phyloP scores from a whole-genome alignment of 2,888 invertebrate species.

The Smittia aterrima region DNA sequence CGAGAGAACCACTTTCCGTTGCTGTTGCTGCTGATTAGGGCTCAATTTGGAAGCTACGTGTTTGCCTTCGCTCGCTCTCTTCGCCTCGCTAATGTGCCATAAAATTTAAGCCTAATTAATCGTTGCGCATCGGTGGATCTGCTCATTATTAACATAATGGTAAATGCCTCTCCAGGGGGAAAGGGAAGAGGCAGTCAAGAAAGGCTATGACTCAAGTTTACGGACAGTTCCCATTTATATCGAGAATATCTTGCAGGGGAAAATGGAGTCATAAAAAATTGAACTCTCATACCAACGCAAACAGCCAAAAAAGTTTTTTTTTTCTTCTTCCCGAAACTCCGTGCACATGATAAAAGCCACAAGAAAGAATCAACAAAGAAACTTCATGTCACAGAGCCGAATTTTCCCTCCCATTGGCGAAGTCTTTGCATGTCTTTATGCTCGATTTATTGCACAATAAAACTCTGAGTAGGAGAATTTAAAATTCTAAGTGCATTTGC shows the following conservation, averaged over 20 bases:
- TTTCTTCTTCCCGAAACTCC: no score
- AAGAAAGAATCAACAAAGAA: slow-evolving; percentile 36
- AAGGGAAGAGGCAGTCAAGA: not conserved
- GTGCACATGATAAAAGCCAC: slow-evolving; percentile 34
- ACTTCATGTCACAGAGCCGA: slow-evolving; percentile 30
- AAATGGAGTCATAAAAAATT: slow-evolving; percentile 12
- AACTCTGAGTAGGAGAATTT: not conserved
- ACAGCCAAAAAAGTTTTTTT: no score
- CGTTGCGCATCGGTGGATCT: slow-evolving; percentile 32
- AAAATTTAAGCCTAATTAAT: slow-evolving; percentile 40
- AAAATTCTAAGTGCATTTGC: slow-evolving; percentile 36
- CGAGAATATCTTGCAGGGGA: not conserved
- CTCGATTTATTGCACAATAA: slow-evolving; percentile 30
- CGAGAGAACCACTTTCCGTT: not conserved
- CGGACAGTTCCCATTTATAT: slow-evolving; percentile 13
- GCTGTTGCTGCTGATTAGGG: not conserved
- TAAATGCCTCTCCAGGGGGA: no score
- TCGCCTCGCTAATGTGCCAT: slow-evolving; percentile 36
- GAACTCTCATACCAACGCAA: not conserved
- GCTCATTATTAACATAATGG: slow-evolving; percentile 19
- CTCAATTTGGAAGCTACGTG: slow-evolving; percentile 14
- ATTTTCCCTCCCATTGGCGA: slow-evolving; percentile 7
- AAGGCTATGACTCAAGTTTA: slow-evolving; percentile 8
- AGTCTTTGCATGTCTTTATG: slow-evolving; percentile 37
- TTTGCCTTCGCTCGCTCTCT: not conserved